A percentile compares a stretch with the other conserved stretches of the same genome.
Conservation (phyloP, 2,797 vertebrate species). For the Danio choprae region DNA sequence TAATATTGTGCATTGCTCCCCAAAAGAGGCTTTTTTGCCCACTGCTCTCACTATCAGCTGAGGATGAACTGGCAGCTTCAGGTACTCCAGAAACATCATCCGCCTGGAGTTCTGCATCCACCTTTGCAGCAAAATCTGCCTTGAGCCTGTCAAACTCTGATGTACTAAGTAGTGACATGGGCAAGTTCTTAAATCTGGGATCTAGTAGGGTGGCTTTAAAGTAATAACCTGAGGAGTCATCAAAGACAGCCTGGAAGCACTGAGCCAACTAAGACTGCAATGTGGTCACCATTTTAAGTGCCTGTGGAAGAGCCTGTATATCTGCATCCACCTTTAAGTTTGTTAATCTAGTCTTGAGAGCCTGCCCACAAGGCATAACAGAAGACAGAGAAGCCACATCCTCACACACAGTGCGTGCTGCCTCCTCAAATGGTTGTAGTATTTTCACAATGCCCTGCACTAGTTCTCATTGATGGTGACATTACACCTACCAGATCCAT, state of each 20-base stretch:
- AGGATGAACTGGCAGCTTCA: conserved; percentile 31
- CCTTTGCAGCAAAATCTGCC: no score
- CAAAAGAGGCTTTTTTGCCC: conserved; percentile 46
- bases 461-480: conserved; percentile 39
- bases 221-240: conserved; percentile 36
- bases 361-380: not conserved
- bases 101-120: conserved; percentile 13
- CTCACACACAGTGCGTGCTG: conserved; percentile 19
- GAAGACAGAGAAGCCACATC: conserved; percentile 41
- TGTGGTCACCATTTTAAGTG: no score
- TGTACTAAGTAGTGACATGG: no score
- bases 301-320: not conserved
- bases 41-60: conserved; percentile 30
- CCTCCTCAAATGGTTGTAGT: conserved; percentile 40
- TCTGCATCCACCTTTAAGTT: conserved; percentile 43
- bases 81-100: conserved; percentile 42
- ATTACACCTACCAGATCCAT: conserved; percentile 41
- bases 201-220: no score
- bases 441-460: conserved; percentile 40
- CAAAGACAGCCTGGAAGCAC: conserved; percentile 31
- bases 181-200: conserved; percentile 12
- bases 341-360: conserved; percentile 22
- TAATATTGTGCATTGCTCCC: conserved; percentile 40
- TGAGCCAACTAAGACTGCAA: no score
- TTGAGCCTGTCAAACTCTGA: no score